phyloP scores from a whole-genome alignment of 2,113 vertebrate species.

The Istiophorus platypterus region DNA sequence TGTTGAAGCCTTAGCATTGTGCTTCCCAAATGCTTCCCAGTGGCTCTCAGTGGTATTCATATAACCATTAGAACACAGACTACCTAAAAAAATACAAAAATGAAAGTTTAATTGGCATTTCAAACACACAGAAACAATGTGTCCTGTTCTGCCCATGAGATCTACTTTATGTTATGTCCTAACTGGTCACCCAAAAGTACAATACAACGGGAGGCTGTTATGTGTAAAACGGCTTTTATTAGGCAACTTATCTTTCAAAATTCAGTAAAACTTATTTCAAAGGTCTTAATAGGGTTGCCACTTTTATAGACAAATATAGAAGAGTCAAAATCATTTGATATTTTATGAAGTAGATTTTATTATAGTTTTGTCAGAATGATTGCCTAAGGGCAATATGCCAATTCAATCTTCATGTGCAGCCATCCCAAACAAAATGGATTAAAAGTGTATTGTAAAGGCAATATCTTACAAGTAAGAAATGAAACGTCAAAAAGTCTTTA shows the following conservation, averaged over 20 bases:
- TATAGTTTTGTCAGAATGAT: constrained; percentile 48
- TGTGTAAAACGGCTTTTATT: neutral
- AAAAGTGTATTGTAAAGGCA: constrained; percentile 45
- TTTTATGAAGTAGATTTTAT: constrained; percentile 45
- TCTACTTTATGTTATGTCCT: neutral
- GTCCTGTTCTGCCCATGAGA: neutral
- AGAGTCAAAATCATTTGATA: constrained; percentile 28
- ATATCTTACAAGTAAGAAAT: constrained; percentile 27
- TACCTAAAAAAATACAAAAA: neutral
- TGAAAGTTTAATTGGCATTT: neutral
- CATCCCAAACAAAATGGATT: constrained; percentile 54
- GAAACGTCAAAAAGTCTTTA: constrained; percentile 1
- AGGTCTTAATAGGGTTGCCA: neutral
- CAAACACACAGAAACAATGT: neutral
- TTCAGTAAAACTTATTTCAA: constrained; percentile 3
- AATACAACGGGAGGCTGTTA: neutral
- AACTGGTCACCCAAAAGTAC: neutral
- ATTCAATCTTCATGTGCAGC: constrained; percentile 57
- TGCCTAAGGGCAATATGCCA: constrained; percentile 48
- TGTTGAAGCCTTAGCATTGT: neutral
- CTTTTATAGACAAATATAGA: constrained; percentile 21
- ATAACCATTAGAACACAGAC: neutral
- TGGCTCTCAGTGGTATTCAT: neutral
- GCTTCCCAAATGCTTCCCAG: neutral
- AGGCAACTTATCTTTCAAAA: neutral